A percentile compares a stretch with the other conserved stretches of the same genome.
phyloP scores from a whole-genome alignment of 2,113 vertebrate genomes.

The Pseudorhombus dupliciocellatus region DNA sequence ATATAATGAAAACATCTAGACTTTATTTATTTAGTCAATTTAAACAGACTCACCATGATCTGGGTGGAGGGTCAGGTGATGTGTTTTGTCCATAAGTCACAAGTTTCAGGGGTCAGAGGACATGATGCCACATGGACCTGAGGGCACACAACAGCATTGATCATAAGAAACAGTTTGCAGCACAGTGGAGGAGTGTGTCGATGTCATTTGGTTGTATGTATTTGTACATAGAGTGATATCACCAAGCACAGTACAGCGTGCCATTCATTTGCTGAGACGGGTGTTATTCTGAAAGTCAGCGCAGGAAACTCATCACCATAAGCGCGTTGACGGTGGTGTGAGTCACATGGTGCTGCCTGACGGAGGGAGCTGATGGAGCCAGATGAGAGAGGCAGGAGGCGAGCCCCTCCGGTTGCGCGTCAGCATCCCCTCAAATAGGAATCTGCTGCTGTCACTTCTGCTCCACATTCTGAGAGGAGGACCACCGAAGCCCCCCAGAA shows the following conservation, averaged over 20 bases:
- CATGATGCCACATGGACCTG: too few relatives aligned
- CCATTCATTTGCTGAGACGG: not conserved
- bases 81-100: too few relatives aligned
- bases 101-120: too few relatives aligned
- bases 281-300: constrained; percentile 43
- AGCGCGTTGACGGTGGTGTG: constrained; percentile 18
- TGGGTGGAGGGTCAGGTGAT: too few relatives aligned
- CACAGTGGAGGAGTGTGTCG: too few relatives aligned
- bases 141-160: too few relatives aligned
- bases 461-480: constrained; percentile 39
- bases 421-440: constrained; percentile 75
- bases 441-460: constrained; percentile 67
- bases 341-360: constrained; percentile 73
- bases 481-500: constrained; percentile 21
- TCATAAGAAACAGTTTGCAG: too few relatives aligned
- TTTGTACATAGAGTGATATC: too few relatives aligned
- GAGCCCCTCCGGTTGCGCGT: constrained; percentile 73
- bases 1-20: too few relatives aligned
- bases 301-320: constrained; percentile 6
- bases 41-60: too few relatives aligned
- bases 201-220: too few relatives aligned
- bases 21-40: too few relatives aligned
- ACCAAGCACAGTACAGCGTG: not conserved
- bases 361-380: constrained; percentile 72
- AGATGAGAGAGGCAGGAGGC: constrained; percentile 68